Evolutionary conservation across 2,888 invertebrate species (phyloP).

Genomic region (Callinectes sapidus): DNA sequence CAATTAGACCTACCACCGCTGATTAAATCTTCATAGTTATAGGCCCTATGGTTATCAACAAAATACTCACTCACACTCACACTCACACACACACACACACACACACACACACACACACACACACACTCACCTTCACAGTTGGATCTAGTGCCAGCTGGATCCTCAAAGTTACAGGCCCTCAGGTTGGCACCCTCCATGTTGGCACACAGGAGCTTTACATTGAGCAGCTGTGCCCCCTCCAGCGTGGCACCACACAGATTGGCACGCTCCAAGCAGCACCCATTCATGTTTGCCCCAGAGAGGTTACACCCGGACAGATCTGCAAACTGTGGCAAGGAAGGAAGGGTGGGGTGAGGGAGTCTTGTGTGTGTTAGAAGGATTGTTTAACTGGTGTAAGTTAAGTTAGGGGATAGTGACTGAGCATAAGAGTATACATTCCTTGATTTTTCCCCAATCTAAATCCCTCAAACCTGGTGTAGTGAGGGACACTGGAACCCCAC

Average conservation of each 20-base stretch:
- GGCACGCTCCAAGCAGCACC: constrained; percentile 93
- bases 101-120: not conserved
- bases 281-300: constrained; percentile 85
- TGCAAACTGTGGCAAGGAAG: constrained; percentile 84
- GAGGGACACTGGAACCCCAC: no score
- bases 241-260: constrained; percentile 91
- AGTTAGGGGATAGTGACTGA: no score
- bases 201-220: constrained; percentile 90
- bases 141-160: constrained; percentile 89
- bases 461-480: no score
- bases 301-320: constrained; percentile 90
- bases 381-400: no score
- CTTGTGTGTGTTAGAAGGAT: not conserved
- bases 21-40: not conserved
- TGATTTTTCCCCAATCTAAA: no score
- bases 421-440: no score
- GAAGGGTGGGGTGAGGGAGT: not conserved
- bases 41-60: no score
- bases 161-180: constrained; percentile 94
- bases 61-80: no score
- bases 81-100: no score
- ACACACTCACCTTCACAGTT: constrained; percentile 86
- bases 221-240: constrained; percentile 91
- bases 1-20: no score
- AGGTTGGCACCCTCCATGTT: constrained; percentile 91